These are phyloP conservation scores for Cheilosia vulpina DNA, from an alignment of 2,888 invertebrate genomes.

Conservation along the genomic window DNA sequence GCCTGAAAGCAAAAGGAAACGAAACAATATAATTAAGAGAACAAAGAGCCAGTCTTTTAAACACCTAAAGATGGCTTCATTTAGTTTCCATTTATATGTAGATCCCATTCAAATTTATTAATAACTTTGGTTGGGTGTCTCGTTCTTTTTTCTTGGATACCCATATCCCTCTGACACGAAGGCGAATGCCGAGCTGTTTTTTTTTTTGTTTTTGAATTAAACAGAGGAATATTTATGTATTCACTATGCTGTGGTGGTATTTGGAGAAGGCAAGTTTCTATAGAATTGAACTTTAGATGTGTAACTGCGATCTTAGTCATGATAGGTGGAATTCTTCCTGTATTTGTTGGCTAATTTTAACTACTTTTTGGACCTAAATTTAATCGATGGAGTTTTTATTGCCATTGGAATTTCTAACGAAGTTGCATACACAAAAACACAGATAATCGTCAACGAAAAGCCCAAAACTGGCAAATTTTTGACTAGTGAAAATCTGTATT, in stretches of 20 bases:
- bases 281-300: no score
- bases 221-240: slow-evolving; percentile 39
- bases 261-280: background rate
- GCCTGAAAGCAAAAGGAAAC: slow-evolving; percentile 21
- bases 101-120: slow-evolving; percentile 70
- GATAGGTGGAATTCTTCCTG: no score
- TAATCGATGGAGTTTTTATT: no score
- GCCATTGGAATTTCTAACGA: no score
- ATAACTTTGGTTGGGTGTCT: slow-evolving; percentile 60
- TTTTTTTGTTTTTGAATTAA: slow-evolving; percentile 52
- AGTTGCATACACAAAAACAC: no score
- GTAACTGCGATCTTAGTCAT: no score
- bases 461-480: no score
- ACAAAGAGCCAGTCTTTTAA: slow-evolving; percentile 53
- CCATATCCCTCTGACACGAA: slow-evolving; percentile 1
- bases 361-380: no score
- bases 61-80: slow-evolving; percentile 72
- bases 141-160: slow-evolving; percentile 5
- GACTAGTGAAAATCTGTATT: no score
- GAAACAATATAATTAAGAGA: slow-evolving; percentile 71
- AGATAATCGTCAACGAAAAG: no score
- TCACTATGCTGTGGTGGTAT: background rate
- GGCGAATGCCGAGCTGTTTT: slow-evolving; percentile 29
- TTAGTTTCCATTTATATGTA: slow-evolving; percentile 59
- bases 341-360: no score